A percentile compares a stretch with the other conserved stretches of the same genome.
These are phyloP conservation scores for Drosophila hydei DNA, from an alignment of 1,140 invertebrate genomes.

Conservation along the genomic window DNA sequence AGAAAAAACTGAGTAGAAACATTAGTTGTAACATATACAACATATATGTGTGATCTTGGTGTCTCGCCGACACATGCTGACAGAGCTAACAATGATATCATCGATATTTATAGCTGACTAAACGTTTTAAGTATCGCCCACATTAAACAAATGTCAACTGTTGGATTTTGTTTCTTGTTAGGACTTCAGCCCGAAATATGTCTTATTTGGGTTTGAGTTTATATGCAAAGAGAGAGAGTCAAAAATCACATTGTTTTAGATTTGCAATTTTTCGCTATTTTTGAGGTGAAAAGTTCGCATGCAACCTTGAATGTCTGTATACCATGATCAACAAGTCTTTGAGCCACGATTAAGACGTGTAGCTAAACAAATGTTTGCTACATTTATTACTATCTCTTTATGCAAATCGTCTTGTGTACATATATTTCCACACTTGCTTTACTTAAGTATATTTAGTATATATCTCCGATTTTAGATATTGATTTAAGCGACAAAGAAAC, in stretches of 20 bases:
- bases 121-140: conserved; percentile 15
- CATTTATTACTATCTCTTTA: not conserved
- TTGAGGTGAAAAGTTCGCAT: conserved; percentile 14
- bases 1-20: not conserved
- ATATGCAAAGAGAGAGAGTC: not conserved
- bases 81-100: conserved; percentile 29
- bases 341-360: not conserved
- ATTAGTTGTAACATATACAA: not conserved
- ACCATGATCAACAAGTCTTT: conserved; percentile 2
- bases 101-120: conserved; percentile 23
- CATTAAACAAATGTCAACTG: conserved; percentile 18
- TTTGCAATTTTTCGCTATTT: not conserved
- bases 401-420: not conserved
- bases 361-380: not conserved
- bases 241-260: not conserved
- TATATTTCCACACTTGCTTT: conserved; percentile 1
- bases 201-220: conserved; percentile 6
- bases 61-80: conserved; percentile 5
- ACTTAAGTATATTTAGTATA: not conserved
- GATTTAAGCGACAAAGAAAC: not conserved
- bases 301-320: conserved; percentile 30
- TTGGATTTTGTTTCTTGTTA: conserved; percentile 25
- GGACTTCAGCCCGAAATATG: not conserved
- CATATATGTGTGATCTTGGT: not conserved
- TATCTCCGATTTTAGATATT: conserved; percentile 7